Conservation (phyloP, 2,888 invertebrate genomes). For the Choristoneura rosaceana region DNA sequence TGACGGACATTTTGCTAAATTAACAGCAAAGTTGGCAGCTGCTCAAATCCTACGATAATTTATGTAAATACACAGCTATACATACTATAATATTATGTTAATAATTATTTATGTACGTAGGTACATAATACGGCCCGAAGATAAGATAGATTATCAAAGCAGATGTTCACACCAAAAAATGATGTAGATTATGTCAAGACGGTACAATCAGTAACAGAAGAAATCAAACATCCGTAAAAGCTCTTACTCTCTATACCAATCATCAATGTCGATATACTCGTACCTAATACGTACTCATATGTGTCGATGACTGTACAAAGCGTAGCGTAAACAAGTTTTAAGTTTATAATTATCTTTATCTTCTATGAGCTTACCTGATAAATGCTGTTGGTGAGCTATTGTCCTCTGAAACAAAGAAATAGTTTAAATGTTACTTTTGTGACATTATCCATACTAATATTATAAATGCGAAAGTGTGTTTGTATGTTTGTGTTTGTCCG, state of each 20-base stretch:
- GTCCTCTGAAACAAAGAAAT: constrained; percentile 86
- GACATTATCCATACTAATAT: no score
- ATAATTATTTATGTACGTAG: not conserved
- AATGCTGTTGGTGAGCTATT: constrained; percentile 87
- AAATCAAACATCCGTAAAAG: not conserved
- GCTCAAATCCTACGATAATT: constrained; percentile 28
- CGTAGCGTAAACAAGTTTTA: no score
- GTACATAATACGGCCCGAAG: not conserved
- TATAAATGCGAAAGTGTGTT: no score
- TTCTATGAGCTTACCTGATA: constrained; percentile 82
- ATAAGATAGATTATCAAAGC: not conserved
- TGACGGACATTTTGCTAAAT: constrained; percentile 6
- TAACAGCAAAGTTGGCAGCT: constrained; percentile 25
- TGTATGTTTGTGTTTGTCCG: no score
- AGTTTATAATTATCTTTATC: not conserved
- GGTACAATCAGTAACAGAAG: not conserved
- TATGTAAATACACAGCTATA: not conserved
- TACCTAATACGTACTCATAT: no score
- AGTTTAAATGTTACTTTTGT: not conserved
- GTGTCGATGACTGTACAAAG: not conserved
- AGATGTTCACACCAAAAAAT: not conserved
- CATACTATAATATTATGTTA: no score
- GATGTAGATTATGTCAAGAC: not conserved
- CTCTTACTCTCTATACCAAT: no score
- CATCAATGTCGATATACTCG: no score